Percentiles rank a stretch among this genome's conserved stretches.
Conservation (phyloP, 2,888 invertebrate species). For the Xanthorhoe designata region DNA sequence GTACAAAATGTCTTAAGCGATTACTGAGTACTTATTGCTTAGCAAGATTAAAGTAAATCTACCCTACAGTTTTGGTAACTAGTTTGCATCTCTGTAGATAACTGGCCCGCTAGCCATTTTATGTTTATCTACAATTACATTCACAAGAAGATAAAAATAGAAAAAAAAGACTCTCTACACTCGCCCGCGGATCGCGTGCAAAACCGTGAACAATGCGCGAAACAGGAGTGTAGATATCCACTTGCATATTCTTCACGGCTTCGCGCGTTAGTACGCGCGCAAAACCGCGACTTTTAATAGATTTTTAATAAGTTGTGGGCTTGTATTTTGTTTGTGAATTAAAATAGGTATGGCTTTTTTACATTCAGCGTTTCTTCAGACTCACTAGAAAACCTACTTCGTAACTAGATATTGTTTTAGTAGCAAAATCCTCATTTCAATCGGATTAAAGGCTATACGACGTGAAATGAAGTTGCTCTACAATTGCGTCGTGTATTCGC, state of each 20-base stretch:
- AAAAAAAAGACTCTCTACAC: too few species aligned
- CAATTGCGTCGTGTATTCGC: constrained; percentile 14
- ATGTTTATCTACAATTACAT: too few species aligned
- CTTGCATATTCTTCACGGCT: too few species aligned
- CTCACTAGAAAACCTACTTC: background rate
- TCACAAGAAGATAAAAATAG: too few species aligned
- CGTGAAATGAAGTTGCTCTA: constrained; percentile 17
- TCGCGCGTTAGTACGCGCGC: too few species aligned
- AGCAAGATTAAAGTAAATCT: background rate
- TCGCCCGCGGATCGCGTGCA: too few species aligned
- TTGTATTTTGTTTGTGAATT: too few species aligned
- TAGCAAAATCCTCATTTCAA: background rate
- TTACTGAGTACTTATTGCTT: background rate
- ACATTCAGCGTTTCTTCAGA: background rate
- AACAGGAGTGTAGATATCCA: too few species aligned
- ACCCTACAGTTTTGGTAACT: background rate
- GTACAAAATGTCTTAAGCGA: constrained; percentile 1
- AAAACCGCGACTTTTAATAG: too few species aligned
- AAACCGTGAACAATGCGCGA: too few species aligned
- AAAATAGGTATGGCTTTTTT: background rate
- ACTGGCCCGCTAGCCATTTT: too few species aligned
- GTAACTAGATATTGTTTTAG: constrained; percentile 4
- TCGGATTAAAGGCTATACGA: constrained; percentile 7
- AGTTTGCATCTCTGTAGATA: background rate
- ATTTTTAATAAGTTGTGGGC: too few species aligned